phyloP scores from a whole-genome alignment of 1,140 invertebrate species.

The Portunus trituberculatus region DNA sequence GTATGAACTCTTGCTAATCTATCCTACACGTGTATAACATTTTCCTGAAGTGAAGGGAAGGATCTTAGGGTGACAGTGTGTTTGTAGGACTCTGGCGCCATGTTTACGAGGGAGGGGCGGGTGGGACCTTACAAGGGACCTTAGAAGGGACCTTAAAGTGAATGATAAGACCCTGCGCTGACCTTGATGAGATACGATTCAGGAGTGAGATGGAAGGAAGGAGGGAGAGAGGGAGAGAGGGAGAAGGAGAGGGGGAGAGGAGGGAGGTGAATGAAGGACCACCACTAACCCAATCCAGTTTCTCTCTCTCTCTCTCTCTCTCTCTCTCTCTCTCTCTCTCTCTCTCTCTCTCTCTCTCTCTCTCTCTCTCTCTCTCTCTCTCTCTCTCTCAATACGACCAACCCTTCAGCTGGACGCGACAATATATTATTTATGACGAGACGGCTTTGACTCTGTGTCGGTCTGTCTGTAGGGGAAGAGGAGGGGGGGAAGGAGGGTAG shows the following conservation, averaged over 20 bases:
- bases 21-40: no score
- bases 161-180: not conserved
- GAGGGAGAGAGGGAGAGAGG: constrained; percentile 26
- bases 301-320: not conserved
- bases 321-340: constrained; percentile 20
- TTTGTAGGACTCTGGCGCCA: no score
- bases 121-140: no score
- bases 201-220: not conserved
- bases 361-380: constrained; percentile 25
- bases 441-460: not conserved
- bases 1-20: no score
- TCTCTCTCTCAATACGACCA: not conserved
- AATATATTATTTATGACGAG: constrained; percentile 70
- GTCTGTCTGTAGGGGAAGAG: no score
- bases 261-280: not conserved
- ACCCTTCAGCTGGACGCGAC: constrained; percentile 51
- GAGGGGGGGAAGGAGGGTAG: no score
- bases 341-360: not conserved
- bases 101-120: no score
- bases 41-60: no score
- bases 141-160: not conserved
- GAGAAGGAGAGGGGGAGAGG: not conserved
- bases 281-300: not conserved
- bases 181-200: constrained; percentile 19
- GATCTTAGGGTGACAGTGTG: no score